A percentile compares a stretch with the other conserved stretches of the same genome.
These are phyloP conservation scores for Erythrocercus mccallii DNA, from an alignment of 2,113 vertebrate genomes.

Conservation along the genomic window DNA sequence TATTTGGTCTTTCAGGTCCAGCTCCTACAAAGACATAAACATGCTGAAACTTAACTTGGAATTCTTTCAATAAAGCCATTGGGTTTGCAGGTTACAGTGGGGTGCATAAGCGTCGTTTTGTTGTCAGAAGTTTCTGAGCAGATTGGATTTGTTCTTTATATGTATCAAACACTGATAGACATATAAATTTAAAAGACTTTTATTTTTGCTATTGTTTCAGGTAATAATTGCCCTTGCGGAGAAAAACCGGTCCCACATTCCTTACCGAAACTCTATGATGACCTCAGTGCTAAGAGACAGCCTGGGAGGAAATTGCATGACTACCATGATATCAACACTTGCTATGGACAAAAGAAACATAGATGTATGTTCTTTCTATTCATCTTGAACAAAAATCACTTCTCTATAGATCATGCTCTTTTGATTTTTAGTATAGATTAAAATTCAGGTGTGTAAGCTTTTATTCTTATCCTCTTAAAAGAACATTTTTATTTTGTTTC, in stretches of 20 bases:
- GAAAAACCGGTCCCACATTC: slow-evolving; percentile 89
- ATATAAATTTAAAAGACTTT: not conserved
- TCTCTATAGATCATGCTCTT: not conserved
- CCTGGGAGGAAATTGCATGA: slow-evolving; percentile 96
- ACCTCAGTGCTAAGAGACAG: slow-evolving; percentile 96
- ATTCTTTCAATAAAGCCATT: not conserved
- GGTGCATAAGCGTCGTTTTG: fast-evolving
- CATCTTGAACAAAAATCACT: not conserved
- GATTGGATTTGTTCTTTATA: not conserved
- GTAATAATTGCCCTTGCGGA: slow-evolving; percentile 96
- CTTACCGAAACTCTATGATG: slow-evolving; percentile 97
- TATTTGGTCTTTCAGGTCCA: not conserved
- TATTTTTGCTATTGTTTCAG: slow-evolving; percentile 61
- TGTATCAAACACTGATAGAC: not conserved
- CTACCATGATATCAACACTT: slow-evolving; percentile 93
- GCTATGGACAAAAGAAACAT: slow-evolving; percentile 87
- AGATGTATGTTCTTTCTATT: slow-evolving; percentile 72
- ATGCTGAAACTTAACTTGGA: not conserved
- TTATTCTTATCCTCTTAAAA: not conserved
- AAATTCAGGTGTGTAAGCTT: not conserved
- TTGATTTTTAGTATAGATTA: not conserved
- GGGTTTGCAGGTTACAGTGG: not conserved
- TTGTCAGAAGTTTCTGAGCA: not conserved
- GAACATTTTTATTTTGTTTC: not conserved
- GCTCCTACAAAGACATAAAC: not conserved